phyloP scores from a whole-genome alignment of 2,113 vertebrate genomes.

The crab-eating macaque (Macaca fascicularis) region DNA sequence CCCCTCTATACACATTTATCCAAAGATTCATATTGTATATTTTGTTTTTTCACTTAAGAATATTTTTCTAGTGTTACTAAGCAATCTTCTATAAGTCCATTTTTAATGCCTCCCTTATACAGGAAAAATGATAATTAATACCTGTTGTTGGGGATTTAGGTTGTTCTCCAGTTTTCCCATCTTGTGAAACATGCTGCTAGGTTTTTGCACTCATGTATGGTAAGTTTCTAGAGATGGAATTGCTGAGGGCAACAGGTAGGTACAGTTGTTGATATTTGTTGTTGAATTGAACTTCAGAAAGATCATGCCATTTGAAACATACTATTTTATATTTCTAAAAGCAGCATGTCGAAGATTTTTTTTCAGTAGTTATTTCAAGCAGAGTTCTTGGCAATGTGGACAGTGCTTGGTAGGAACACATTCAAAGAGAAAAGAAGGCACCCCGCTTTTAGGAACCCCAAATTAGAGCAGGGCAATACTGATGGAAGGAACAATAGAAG shows the following conservation, averaged over 20 bases:
- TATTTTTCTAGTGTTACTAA: constrained; percentile 24
- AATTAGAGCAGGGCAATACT: background rate
- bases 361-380: background rate
- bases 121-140: background rate
- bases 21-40: background rate
- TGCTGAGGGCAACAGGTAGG: background rate
- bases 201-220: background rate
- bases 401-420: background rate
- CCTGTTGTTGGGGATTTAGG: background rate
- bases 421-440: background rate
- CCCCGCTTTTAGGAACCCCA: background rate
- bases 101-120: background rate
- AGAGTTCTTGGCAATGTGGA: background rate
- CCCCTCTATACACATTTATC: background rate
- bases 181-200: background rate
- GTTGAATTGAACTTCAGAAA: background rate
- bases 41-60: constrained; percentile 5
- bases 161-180: constrained; percentile 36
- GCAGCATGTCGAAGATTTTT: background rate
- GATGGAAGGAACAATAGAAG: background rate
- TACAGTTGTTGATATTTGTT: constrained; percentile 24
- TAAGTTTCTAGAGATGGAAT: background rate
- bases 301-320: background rate
- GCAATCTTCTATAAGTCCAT: background rate
- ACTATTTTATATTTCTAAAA: constrained; percentile 15